phyloP scores from a whole-genome alignment of 2,797 vertebrate genomes.

The Mareca strepera region DNA sequence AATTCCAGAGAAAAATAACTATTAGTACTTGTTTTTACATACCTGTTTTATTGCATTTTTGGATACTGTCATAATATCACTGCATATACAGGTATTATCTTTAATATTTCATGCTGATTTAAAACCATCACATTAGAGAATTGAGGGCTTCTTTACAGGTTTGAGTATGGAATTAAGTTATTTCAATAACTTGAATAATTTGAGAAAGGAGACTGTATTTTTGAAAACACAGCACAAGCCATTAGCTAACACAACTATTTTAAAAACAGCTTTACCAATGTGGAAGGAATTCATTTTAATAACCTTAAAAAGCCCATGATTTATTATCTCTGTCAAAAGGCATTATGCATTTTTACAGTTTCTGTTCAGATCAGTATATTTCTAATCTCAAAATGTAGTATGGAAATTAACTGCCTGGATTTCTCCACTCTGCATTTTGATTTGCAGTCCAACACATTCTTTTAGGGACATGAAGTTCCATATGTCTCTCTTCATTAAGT shows the following conservation, averaged over 20 bases:
- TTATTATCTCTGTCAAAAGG: conserved; percentile 47
- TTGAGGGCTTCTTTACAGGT: neutral
- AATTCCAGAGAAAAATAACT: neutral
- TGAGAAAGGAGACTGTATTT: neutral
- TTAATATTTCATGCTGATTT: neutral
- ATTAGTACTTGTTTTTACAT: neutral
- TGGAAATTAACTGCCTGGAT: conserved; percentile 41
- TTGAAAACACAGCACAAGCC: neutral
- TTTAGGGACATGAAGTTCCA: conserved; percentile 29
- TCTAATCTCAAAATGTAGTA: conserved; percentile 45
- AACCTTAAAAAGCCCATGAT: conserved; percentile 52
- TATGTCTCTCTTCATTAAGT: conserved; percentile 4
- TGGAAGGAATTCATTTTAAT: conserved; percentile 52
- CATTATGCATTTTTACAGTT: conserved; percentile 48
- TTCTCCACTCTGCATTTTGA: conserved; percentile 28
- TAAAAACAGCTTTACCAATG: conserved; percentile 14
- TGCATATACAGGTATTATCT: neutral
- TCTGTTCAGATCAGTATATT: conserved; percentile 36
- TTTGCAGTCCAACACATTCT: conserved; percentile 12
- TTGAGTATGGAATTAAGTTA: neutral
- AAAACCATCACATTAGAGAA: neutral
- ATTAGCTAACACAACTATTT: conserved; percentile 27
- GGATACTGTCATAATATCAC: neutral
- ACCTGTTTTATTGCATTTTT: neutral
- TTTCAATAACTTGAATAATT: neutral